These are phyloP conservation scores for Pseudococcus viburni DNA, from an alignment of 2,888 invertebrate species.

Conservation along the genomic window DNA sequence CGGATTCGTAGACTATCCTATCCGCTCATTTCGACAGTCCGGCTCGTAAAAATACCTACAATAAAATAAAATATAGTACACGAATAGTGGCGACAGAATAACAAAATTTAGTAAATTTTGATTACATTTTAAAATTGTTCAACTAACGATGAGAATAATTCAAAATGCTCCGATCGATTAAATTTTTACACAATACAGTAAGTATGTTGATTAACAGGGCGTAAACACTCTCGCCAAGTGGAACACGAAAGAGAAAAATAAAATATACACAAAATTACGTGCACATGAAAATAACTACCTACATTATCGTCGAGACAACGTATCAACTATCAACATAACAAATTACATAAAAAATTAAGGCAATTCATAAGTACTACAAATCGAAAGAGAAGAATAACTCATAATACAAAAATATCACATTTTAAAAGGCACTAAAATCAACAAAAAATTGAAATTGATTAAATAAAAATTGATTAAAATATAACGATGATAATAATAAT, in stretches of 20 bases:
- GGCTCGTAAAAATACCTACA: not conserved
- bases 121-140: slow-evolving; percentile 32
- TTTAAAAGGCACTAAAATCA: slow-evolving; percentile 57
- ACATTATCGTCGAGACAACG: not conserved
- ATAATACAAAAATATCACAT: slow-evolving; percentile 57
- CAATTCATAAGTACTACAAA: slow-evolving; percentile 7
- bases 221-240: not conserved
- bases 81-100: not conserved
- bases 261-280: not conserved
- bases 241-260: not conserved
- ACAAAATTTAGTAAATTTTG: slow-evolving; percentile 46
- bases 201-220: not conserved
- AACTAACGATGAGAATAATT: not conserved
- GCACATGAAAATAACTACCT: slow-evolving; percentile 7
- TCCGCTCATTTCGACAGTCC: not conserved
- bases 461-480: slow-evolving; percentile 9
- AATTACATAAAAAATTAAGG: slow-evolving; percentile 11
- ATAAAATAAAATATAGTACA: slow-evolving; percentile 25
- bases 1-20: not conserved
- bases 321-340: slow-evolving; percentile 24
- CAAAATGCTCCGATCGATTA: not conserved
- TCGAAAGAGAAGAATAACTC: slow-evolving; percentile 26
- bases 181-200: not conserved
- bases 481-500: slow-evolving; percentile 16
- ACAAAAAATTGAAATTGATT: slow-evolving; percentile 29